phyloP scores from a whole-genome alignment of 2,797 vertebrate genomes.

The Fundulus diaphanus region DNA sequence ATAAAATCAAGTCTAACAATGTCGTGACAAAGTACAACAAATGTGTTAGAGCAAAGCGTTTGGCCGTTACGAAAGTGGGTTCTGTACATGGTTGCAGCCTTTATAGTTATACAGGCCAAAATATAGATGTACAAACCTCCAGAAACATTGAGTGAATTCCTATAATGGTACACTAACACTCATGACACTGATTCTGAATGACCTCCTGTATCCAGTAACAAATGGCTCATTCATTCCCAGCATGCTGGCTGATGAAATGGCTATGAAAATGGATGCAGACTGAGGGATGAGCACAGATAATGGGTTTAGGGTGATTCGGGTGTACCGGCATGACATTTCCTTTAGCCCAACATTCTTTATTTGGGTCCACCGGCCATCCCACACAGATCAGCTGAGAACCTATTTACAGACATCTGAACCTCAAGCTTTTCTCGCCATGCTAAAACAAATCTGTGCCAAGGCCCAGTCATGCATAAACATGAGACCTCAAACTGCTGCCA shows the following conservation, averaged over 20 bases:
- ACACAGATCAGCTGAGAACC: slow-evolving; percentile 52
- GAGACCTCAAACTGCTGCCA: slow-evolving; percentile 62
- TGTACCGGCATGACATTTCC: slow-evolving; percentile 66
- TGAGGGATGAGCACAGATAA: slow-evolving; percentile 75
- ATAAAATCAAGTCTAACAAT: too few species aligned
- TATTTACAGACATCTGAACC: slow-evolving; percentile 67
- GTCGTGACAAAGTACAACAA: not conserved
- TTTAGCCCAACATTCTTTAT: slow-evolving; percentile 62
- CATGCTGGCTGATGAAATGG: slow-evolving; percentile 57
- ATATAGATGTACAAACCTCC: not conserved
- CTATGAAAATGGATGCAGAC: slow-evolving; percentile 78
- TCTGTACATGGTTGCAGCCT: not conserved
- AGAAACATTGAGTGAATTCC: not conserved
- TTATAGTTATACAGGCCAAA: not conserved
- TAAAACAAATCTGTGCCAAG: slow-evolving; percentile 57
- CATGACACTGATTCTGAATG: slow-evolving; percentile 23
- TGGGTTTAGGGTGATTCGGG: slow-evolving; percentile 80
- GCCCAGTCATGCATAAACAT: slow-evolving; percentile 76
- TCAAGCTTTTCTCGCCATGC: slow-evolving; percentile 62
- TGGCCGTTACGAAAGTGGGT: too few species aligned
- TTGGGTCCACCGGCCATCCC: slow-evolving; percentile 58
- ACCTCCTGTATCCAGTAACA: slow-evolving; percentile 26
- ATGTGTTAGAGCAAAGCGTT: not conserved
- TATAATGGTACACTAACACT: not conserved
- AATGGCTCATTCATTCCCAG: slow-evolving; percentile 51